Evolutionary conservation across 2,797 vertebrate genomes (phyloP), one percentile per base, ranked within the genome.

Genomic region (Sus cebifrons): DNA sequence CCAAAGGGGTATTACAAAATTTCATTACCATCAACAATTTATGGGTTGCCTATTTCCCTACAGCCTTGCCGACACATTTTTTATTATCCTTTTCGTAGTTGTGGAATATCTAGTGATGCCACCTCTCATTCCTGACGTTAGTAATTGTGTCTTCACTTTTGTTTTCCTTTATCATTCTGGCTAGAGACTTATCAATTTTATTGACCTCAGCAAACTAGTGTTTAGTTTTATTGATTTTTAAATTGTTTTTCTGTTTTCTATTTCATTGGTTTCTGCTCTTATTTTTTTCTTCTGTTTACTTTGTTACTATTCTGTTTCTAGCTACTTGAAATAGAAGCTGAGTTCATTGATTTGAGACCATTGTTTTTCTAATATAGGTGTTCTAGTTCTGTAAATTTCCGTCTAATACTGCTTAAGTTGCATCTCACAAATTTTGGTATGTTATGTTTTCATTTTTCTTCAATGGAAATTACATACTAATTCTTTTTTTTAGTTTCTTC

Each of bases 31-130:
- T 7, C 81, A 89, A 32, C 52, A 90, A 49, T 23, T 25, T 86
- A 49, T 86, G 40, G 14, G 71, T 52, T 89, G 18, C 44, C 32
- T 93, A 3, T 84, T 95, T 92, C 10, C 9, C 29, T 17, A 11
- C 70, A 92, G 17, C 56, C 81, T 52, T 81, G 67, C 27, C 58
- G 78, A 67, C 62, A 65, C 79, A 64, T 40, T 65, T 70, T 49
- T 82, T 84, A 85, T 60, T 86, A 94, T 96, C 40, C 21, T 75
- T 87, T 70, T 77, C n/a, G 60, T 67, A 74, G 87, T 91, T 82
- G n/a, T 90, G 74, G n/a, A 75, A 18, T 91, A 68, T 36, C 16
- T 91, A 54, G 29, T 83, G 62, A 70, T 91, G 20, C 82, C 56
- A 73, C 49, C 65, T 79, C 18, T 88, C 15, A 16, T 88, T 94